Base-by-base conservation (phyloP, 2,888 invertebrate species). In the Notocelia uddmanniana region DNA sequence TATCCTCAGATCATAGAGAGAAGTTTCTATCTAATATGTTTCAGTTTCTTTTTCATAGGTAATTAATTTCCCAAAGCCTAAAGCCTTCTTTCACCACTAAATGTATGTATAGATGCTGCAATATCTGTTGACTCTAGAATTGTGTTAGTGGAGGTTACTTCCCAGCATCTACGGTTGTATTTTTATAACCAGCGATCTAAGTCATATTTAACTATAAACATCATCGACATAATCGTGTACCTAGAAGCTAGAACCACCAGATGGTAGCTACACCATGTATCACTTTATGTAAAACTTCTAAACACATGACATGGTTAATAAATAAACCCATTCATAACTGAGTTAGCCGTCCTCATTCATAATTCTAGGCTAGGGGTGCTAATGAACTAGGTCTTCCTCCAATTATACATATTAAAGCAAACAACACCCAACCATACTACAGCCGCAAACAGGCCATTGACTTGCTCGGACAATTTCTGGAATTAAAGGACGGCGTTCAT, bases 401-500 rank as follows among this genome's bases (percentile, higher is more conserved):
- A 72, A 62, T 62, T 67, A 66, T 54, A 48, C 45, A 45, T 21
- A 37, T 58, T 45, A 37, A 64, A 34, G 31, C 62, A 57, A 57
- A 60, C 54, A 60, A 50, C 66, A 64, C 31, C 41, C 48, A 54
- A 68, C 31, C 37, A 52, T 31, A 41, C 78, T 77, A 74, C 76
- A 76, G 45, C 75, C 76, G 78, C 80, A 79, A 79, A 83, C 84
- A 82, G 85, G 86, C 84, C 86, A 83, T 84, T 86, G 85, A 85
- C 86, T 83, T 80, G 69, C 74, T 76, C 77, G 72, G 73, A 79
- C 75, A 73, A 81, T 83, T 85, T 84, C 82, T 86, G 83, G 85
- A 86, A 88, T 87, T 85, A 82, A 83, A 83, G 81, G 83, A 80
- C 81, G 80, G 82, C 80, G 83, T 82, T 81, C 81, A 83, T 85